Conservation (phyloP, 2,797 vertebrate species). For the Molossus molossus region DNA sequence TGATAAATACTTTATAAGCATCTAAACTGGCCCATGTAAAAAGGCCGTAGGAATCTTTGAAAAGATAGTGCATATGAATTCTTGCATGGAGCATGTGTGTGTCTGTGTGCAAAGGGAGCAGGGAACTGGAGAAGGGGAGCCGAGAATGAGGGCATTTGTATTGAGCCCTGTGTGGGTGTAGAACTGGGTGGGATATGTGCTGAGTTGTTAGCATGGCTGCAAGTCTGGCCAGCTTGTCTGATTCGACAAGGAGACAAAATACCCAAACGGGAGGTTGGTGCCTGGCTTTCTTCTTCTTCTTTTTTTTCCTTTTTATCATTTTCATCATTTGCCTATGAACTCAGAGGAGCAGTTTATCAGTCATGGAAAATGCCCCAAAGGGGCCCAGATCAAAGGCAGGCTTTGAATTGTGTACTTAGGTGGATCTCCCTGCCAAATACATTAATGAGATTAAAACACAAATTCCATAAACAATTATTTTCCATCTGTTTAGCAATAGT, state of each 20-base stretch:
- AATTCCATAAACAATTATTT: conserved; percentile 81
- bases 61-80: conserved; percentile 60
- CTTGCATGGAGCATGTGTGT: conserved; percentile 55
- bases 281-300: conserved; percentile 62
- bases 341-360: conserved; percentile 82
- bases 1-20: conserved; percentile 63
- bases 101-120: conserved; percentile 62
- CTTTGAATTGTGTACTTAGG: conserved; percentile 76
- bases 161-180: conserved; percentile 25
- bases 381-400: conserved; percentile 80
- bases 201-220: background rate
- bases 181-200: conserved; percentile 22
- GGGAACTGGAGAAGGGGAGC: background rate
- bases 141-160: background rate
- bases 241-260: conserved; percentile 75
- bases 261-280: conserved; percentile 65
- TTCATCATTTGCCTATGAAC: conserved; percentile 81
- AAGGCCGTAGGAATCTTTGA: conserved; percentile 45
- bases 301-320: conserved; percentile 67
- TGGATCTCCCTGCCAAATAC: conserved; percentile 79
- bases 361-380: conserved; percentile 81
- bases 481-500: conserved; percentile 79
- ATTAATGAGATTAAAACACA: conserved; percentile 83
- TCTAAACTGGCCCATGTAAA: conserved; percentile 50
- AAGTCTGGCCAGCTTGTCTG: conserved; percentile 61